Percentiles rank a stretch among this genome's conserved stretches.
Evolutionary conservation across 1,140 invertebrate genomes (phyloP).

Genomic region (Pseudachorutes palmiensis): DNA sequence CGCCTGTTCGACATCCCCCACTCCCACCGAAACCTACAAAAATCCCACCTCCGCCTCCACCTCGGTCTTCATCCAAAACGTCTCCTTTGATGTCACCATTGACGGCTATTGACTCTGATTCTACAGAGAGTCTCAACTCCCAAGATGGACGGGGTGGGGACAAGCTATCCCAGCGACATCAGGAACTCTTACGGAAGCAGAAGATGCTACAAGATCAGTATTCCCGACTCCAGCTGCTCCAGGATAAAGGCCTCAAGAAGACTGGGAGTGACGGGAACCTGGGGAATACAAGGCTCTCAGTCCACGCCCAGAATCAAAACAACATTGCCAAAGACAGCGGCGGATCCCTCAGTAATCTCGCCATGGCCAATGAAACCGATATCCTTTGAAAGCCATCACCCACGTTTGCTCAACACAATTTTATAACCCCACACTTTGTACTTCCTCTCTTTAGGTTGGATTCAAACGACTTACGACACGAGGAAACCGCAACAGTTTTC

Average conservation of each 20-base stretch:
- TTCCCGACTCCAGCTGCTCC: slow-evolving; percentile 71
- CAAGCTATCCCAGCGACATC: slow-evolving; percentile 68
- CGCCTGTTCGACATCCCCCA: slow-evolving; percentile 34
- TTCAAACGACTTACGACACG: background rate
- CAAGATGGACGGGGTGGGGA: slow-evolving; percentile 56
- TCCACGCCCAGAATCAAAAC: slow-evolving; percentile 54
- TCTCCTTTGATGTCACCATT: slow-evolving; percentile 31
- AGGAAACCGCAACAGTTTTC: background rate
- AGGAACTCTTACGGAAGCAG: slow-evolving; percentile 75
- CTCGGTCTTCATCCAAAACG: slow-evolving; percentile 34
- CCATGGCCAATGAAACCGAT: slow-evolving; percentile 76
- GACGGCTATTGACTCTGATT: slow-evolving; percentile 33
- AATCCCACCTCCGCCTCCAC: slow-evolving; percentile 35
- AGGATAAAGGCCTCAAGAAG: slow-evolving; percentile 68
- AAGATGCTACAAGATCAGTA: slow-evolving; percentile 80
- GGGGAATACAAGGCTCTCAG: slow-evolving; percentile 53
- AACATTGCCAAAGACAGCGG: slow-evolving; percentile 40
- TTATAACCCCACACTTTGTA: background rate
- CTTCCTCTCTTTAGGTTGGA: background rate
- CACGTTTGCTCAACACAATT: slow-evolving; percentile 22
- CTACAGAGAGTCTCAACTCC: slow-evolving; percentile 66
- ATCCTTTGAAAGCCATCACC: slow-evolving; percentile 63
- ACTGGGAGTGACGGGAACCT: slow-evolving; percentile 82
- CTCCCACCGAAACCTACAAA: slow-evolving; percentile 37
- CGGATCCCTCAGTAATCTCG: slow-evolving; percentile 47